phyloP scores from a whole-genome alignment of 2,113 vertebrate genomes.

The Anguilla japonica region DNA sequence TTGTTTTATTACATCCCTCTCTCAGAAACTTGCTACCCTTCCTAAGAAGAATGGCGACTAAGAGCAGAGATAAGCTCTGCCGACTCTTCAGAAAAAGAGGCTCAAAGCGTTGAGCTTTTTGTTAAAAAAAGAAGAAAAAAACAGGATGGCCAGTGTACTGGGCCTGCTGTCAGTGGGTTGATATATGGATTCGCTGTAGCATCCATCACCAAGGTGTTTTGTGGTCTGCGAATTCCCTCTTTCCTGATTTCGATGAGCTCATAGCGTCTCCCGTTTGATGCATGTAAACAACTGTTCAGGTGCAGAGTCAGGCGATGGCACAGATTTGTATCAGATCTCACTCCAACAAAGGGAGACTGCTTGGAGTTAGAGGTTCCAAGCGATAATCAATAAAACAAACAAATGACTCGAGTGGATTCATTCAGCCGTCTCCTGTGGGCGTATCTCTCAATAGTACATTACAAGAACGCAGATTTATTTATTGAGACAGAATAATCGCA shows the following conservation, averaged over 20 bases:
- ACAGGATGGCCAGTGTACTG: neutral
- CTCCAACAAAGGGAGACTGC: slow-evolving; percentile 13
- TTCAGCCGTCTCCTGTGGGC: slow-evolving; percentile 28
- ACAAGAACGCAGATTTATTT: slow-evolving; percentile 38
- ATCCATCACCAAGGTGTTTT: neutral
- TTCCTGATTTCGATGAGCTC: neutral
- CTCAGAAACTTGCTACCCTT: too few relatives aligned
- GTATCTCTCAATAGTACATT: slow-evolving; percentile 44
- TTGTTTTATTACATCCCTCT: too few relatives aligned
- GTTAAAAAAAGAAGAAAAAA: neutral
- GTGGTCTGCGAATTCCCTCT: neutral
- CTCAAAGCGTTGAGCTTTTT: too few relatives aligned
- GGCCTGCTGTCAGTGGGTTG: neutral
- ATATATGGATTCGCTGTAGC: neutral
- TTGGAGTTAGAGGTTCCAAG: slow-evolving; percentile 37
- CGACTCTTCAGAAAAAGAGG: too few relatives aligned
- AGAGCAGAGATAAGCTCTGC: too few relatives aligned
- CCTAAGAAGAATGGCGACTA: too few relatives aligned
- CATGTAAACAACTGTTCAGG: slow-evolving; percentile 11
- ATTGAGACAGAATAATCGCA: slow-evolving; percentile 45
- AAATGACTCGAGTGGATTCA: slow-evolving; percentile 42
- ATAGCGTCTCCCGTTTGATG: neutral
- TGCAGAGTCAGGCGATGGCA: slow-evolving; percentile 9
- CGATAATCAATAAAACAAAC: slow-evolving; percentile 59
- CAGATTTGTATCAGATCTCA: slow-evolving; percentile 33